phyloP scores from a whole-genome alignment of 2,888 invertebrate genomes.

The Dione vanillae region DNA sequence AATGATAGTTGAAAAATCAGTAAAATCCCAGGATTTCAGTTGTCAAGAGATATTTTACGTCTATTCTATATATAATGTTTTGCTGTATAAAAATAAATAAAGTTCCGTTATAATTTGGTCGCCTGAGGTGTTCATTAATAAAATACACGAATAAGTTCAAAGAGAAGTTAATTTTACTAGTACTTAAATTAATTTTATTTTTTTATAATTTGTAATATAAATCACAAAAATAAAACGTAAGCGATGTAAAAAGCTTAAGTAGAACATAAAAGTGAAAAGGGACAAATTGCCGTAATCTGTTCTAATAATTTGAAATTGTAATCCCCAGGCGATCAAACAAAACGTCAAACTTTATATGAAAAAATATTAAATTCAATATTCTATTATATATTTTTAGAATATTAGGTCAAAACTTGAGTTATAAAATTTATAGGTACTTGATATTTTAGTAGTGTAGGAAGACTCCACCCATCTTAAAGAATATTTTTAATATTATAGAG shows the following conservation, averaged over 20 bases:
- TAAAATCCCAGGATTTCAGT: too few species aligned
- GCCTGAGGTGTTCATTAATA: too few species aligned
- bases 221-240: background rate
- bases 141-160: too few species aligned
- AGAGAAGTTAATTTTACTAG: background rate
- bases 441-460: too few species aligned
- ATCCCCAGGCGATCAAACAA: conserved; percentile 9
- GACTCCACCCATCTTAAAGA: too few species aligned
- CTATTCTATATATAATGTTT: too few species aligned
- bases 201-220: background rate
- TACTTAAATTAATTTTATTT: background rate
- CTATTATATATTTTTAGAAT: background rate
- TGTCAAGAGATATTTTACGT: too few species aligned
- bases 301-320: conserved; percentile 22
- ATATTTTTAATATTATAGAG: too few species aligned
- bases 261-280: conserved; percentile 11
- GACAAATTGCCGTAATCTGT: conserved; percentile 19
- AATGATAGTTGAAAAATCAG: too few species aligned
- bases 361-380: background rate
- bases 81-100: too few species aligned
- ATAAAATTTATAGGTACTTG: too few species aligned
- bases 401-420: background rate
- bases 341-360: conserved; percentile 17
- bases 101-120: too few species aligned
- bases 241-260: conserved; percentile 7